Evolutionary conservation across 2,113 vertebrate genomes (phyloP).

Genomic region (Odontesthes bonariensis): DNA sequence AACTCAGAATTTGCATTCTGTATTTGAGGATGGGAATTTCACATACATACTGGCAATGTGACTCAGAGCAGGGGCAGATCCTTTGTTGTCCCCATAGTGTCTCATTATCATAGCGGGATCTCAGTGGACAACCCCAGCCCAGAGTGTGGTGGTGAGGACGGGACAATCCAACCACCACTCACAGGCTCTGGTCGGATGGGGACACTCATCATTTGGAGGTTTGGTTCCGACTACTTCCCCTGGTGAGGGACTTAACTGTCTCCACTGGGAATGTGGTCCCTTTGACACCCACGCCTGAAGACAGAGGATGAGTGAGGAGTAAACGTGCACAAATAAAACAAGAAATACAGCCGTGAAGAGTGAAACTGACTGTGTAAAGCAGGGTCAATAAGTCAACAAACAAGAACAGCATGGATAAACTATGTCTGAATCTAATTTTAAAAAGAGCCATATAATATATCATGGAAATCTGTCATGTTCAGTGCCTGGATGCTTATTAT

Average conservation of each 20-base stretch:
- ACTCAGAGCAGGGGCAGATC: slow-evolving; percentile 43
- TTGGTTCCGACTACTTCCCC: slow-evolving; percentile 69
- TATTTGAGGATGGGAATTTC: slow-evolving; percentile 65
- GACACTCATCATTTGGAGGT: slow-evolving; percentile 75
- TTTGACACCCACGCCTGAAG: slow-evolving; percentile 56
- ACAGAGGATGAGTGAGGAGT: slow-evolving; percentile 37
- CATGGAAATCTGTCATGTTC: slow-evolving; percentile 18
- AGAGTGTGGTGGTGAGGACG: slow-evolving; percentile 63
- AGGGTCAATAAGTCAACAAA: slow-evolving; percentile 14
- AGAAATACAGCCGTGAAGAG: slow-evolving; percentile 31
- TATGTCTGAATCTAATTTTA: slow-evolving; percentile 28
- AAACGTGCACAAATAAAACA: slow-evolving; percentile 51
- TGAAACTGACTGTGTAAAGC: slow-evolving; percentile 34
- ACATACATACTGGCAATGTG: slow-evolving; percentile 50
- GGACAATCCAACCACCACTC: slow-evolving; percentile 66
- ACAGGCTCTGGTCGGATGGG: slow-evolving; percentile 64
- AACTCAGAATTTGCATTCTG: slow-evolving; percentile 40
- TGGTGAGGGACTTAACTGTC: slow-evolving; percentile 62
- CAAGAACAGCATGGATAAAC: slow-evolving; percentile 35
- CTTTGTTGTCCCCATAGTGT: slow-evolving; percentile 65
- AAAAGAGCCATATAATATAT: slow-evolving; percentile 22
- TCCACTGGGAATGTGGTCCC: slow-evolving; percentile 64
- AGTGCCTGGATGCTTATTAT: no score
- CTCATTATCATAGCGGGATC: slow-evolving; percentile 69
- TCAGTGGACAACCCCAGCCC: slow-evolving; percentile 63